phyloP scores from a whole-genome alignment of 2,888 invertebrate species.

The Pimpla rufipes region DNA sequence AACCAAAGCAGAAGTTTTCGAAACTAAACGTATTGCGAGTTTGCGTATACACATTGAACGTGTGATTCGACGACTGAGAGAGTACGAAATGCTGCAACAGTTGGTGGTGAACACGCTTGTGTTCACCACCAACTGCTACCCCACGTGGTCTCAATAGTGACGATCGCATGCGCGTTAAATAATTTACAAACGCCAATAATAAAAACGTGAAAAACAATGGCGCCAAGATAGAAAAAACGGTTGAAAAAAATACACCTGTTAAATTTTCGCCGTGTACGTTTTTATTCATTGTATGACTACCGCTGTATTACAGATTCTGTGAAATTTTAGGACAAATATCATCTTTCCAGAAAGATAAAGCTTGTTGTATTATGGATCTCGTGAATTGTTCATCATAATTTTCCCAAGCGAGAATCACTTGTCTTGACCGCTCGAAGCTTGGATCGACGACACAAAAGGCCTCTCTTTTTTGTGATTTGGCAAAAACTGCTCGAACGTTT shows the following conservation, averaged over 20 bases:
- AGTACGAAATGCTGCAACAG: conserved; percentile 59
- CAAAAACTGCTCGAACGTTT: conserved; percentile 67
- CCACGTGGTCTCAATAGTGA: too few species aligned
- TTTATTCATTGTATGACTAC: conserved; percentile 1
- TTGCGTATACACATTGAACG: conserved; percentile 78
- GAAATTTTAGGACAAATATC: conserved; percentile 64
- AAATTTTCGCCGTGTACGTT: not conserved
- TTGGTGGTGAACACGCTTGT: conserved; percentile 54
- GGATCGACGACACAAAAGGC: conserved; percentile 73
- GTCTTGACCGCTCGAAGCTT: conserved; percentile 67
- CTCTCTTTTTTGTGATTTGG: conserved; percentile 66
- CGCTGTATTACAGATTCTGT: too few species aligned
- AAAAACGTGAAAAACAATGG: too few species aligned
- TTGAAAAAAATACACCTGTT: not conserved
- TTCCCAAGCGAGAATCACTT: conserved; percentile 43
- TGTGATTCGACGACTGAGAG: conserved; percentile 72
- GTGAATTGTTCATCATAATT: conserved; percentile 64
- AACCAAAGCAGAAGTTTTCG: conserved; percentile 65
- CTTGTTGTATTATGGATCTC: conserved; percentile 67
- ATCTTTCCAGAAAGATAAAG: conserved; percentile 67
- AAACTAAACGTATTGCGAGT: conserved; percentile 72
- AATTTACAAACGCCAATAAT: conserved; percentile 53
- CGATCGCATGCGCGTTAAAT: conserved; percentile 28
- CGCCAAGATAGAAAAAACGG: not conserved
- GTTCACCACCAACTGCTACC: conserved; percentile 12